phyloP scores from a whole-genome alignment of 2,797 vertebrate species.

The Xenops minutus region DNA sequence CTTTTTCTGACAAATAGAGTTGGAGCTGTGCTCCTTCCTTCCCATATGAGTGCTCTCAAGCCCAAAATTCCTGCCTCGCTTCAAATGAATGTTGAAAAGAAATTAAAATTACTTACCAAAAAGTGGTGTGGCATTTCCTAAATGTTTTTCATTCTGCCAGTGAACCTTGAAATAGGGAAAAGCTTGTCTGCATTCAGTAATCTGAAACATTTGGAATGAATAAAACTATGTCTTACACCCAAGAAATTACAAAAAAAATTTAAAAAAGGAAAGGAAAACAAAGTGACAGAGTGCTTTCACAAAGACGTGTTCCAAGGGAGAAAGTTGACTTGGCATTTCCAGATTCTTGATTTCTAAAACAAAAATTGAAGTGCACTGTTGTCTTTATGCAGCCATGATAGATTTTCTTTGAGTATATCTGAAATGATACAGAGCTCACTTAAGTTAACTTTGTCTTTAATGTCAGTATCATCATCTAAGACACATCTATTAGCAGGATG shows the following conservation, averaged over 20 bases:
- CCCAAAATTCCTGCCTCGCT: background rate
- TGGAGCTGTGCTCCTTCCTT: background rate
- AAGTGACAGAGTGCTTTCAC: background rate
- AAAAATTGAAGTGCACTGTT: background rate
- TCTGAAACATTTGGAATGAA: background rate
- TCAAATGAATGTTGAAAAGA: background rate
- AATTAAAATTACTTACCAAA: background rate
- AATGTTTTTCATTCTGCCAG: background rate
- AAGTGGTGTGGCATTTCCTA: background rate
- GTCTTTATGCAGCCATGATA: background rate
- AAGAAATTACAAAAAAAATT: background rate
- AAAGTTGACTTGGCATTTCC: background rate
- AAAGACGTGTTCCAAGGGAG: background rate
- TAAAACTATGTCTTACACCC: background rate
- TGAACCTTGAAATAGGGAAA: background rate
- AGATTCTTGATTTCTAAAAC: background rate
- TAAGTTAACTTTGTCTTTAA: background rate
- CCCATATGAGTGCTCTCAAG: background rate
- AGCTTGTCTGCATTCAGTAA: background rate
- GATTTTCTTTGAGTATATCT: background rate
- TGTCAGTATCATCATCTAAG: background rate
- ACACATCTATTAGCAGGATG: background rate
- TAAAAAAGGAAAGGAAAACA: background rate
- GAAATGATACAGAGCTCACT: background rate
- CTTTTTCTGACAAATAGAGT: background rate